A percentile compares a stretch with the other conserved stretches of the same genome.
These are phyloP conservation scores for Macrochelys suwanniensis DNA, from an alignment of 2,797 vertebrate species.

Conservation along the genomic window DNA sequence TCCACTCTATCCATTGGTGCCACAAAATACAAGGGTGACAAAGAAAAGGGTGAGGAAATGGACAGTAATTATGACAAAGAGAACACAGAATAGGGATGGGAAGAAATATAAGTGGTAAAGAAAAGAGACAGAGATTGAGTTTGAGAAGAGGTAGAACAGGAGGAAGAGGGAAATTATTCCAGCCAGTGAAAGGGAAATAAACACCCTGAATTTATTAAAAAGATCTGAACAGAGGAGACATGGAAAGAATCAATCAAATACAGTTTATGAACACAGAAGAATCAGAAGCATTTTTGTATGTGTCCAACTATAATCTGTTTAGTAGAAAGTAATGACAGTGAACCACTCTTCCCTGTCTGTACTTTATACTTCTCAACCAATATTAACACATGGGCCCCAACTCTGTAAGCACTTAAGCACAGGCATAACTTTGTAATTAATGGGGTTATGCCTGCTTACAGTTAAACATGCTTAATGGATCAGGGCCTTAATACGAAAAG, in stretches of 20 bases:
- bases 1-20: neutral
- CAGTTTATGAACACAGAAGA: accelerated
- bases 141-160: neutral
- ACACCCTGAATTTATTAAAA: neutral
- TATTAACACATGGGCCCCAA: accelerated
- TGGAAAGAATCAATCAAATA: neutral
- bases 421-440: neutral
- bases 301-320: neutral
- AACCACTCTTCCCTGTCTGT: neutral
- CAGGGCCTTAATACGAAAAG: accelerated
- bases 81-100: neutral
- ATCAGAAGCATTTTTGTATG: slow-evolving; percentile 23
- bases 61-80: neutral
- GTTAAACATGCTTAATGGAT: accelerated
- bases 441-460: neutral
- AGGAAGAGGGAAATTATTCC: neutral
- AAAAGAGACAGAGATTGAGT: neutral
- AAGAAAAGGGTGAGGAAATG: neutral
- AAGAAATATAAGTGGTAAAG: neutral
- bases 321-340: neutral
- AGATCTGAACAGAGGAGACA: neutral
- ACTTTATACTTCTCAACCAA: accelerated
- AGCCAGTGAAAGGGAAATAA: neutral
- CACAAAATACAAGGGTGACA: neutral
- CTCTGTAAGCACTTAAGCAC: accelerated